Base-by-base conservation (phyloP, 2,797 vertebrate genomes). In the Typhlichthys eigenmanni region DNA sequence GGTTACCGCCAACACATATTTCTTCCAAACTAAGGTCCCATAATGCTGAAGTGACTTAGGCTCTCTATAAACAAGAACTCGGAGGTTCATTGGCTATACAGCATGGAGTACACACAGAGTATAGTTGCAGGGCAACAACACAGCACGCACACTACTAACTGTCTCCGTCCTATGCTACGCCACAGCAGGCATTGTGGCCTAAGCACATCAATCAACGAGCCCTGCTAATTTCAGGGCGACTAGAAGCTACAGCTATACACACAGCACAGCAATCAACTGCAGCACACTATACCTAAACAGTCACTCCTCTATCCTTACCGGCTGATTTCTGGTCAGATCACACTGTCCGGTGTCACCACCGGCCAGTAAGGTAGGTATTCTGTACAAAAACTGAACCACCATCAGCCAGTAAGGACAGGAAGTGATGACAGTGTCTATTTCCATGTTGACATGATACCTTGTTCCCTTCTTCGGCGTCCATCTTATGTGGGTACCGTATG, bases 391-490 rank as follows among this genome's bases (percentile, higher is more conserved):
- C 12, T 24, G 55, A 81, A 62, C 65, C 51, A 67, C 9, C 62
- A 80, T 80, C 79, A 85, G 76, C 79, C 72, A 47, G 64, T 75
- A 68, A 85, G 87, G 82, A 64, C 81, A 86, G 70, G 82, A 55
- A 83, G 76, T 58, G 64, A 78, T 71, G 60, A 60, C 11, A 70
- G 34, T 61, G 57, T 76, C 80, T 81, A 87, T 3, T 32, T 76
- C 85, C 88, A 87, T 82, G 72, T 87, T 66, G 47, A 34, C 38
- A 56, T 34, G 34, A 87, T 93, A 93, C 92, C 92, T 93, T 85
- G 81, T 90, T 85, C 85, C 91, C 84, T 61, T 87, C 82, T 90
- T 87, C 74, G 91, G 84, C 64, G 90, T 92, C 89, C 90, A 93
- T 90, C 90, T 80, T 82, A 91, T 88, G 75, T 90, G 88, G 83